Evolutionary conservation across 2,113 vertebrate species (phyloP), one percentile per base, ranked within the genome.

Genomic region (Spheniscus mendiculus): DNA sequence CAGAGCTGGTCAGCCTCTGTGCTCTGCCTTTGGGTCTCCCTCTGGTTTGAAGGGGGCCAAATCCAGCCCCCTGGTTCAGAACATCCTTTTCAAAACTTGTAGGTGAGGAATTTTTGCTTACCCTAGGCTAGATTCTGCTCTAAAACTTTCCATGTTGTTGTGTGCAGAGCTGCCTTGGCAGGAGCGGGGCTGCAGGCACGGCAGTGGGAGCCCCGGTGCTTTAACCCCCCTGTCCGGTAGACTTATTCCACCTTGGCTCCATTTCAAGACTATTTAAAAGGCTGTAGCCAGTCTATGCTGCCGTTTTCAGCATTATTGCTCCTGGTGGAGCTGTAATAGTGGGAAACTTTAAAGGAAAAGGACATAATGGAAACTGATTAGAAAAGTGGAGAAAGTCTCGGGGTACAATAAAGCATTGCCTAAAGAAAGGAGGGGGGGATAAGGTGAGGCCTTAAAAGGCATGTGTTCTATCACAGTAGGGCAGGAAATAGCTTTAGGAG

Each of bases 311-410:
- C 53, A 4, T 86, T 94, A 80, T 78, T 93, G 76, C 92, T 97
- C 93, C 83, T 92, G n/a, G 50, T 89, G 94, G 94, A 95, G 90
- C 88, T 89, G 74, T 96, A 94, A 83, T 84, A 90, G 96, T 90
- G 90, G 82, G 78, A 91, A 93, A 77, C 86, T 78, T 93, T 92
- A 93, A 97, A 95, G 90, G 29, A 76, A 93, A 89, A 94, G 86
- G 38, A 67, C 95, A 96, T 93, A 96, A 93, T 97, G 93, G 95
- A 94, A 97, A 95, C 90, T 96, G 96, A 97, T 97, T 95, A 93
- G 92, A 94, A 94, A 92, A 95, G 83, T 83, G 83, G 59, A 88
- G 85, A 77, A 94, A 92, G 79, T 96, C 92, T 94, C 6, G 13
- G 71, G 74, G 55, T 78, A 74, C n/a, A 92, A 90, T 92, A 93